Evolutionary conservation across 2,113 vertebrate genomes (phyloP).

Genomic region (Coptodon bakossiorum): DNA sequence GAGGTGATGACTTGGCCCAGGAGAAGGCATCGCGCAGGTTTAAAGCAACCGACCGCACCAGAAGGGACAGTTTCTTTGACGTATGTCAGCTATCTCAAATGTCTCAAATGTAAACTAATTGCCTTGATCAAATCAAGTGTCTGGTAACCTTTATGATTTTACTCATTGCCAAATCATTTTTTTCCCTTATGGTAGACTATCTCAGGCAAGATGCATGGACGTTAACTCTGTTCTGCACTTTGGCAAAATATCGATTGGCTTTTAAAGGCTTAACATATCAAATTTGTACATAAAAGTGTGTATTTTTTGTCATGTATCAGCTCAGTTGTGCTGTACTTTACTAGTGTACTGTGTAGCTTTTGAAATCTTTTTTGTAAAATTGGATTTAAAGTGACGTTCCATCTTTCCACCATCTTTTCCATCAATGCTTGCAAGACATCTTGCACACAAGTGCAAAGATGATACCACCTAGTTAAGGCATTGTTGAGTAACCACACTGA

Average conservation of each 20-base stretch:
- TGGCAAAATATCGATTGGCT: background rate
- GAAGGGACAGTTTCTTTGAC: background rate
- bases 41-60: background rate
- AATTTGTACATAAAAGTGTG: background rate
- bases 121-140: background rate
- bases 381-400: background rate
- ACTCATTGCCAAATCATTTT: background rate
- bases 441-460: background rate
- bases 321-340: background rate
- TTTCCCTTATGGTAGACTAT: background rate
- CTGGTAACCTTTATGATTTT: background rate
- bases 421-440: background rate
- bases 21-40: conserved; percentile 18
- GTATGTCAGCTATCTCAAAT: background rate
- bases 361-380: background rate
- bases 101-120: background rate
- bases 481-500: background rate
- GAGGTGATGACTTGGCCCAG: conserved; percentile 58
- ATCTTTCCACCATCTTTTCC: background rate
- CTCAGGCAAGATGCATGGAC: background rate
- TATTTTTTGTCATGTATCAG: background rate
- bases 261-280: background rate
- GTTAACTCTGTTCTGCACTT: background rate
- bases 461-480: background rate
- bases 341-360: background rate